These are phyloP conservation scores for Casuarius casuarius DNA, from an alignment of 2,113 vertebrate genomes.

Conservation along the genomic window DNA sequence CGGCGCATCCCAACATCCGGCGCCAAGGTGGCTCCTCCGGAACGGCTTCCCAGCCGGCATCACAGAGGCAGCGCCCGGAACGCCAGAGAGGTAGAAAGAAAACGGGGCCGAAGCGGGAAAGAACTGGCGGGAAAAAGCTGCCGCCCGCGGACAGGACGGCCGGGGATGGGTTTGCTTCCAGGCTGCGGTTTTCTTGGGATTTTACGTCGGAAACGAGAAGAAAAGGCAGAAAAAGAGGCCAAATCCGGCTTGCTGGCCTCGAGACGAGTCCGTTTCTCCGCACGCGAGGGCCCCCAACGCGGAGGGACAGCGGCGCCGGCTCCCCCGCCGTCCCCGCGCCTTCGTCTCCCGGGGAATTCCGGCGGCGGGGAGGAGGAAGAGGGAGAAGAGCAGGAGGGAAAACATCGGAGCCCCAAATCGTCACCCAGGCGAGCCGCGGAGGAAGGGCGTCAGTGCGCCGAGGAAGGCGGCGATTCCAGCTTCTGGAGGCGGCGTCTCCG, in stretches of 20 bases:
- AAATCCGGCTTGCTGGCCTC: no score
- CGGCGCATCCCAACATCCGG: no score
- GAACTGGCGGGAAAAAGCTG: background rate
- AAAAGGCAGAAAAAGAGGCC: background rate
- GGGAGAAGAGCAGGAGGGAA: background rate
- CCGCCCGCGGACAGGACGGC: background rate
- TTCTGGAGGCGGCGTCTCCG: conserved; percentile 90
- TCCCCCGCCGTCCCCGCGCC: no score
- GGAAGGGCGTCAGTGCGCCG: conserved; percentile 79
- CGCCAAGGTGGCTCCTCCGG: no score
- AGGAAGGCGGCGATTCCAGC: conserved; percentile 76
- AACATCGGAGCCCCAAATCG: background rate
- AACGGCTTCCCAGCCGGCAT: background rate
- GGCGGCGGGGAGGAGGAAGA: no score
- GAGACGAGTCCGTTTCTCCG: no score
- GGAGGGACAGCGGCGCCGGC: no score
- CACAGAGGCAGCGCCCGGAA: background rate
- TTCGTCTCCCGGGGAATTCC: no score
- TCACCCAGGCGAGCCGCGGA: background rate
- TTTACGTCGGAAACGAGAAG: background rate
- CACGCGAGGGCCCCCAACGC: no score
- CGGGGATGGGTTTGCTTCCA: background rate
- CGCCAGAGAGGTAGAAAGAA: background rate
- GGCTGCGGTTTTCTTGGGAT: no score
- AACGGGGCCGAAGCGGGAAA: background rate